These are phyloP conservation scores for Pelvicachromis taeniatus DNA, from an alignment of 2,113 vertebrate genomes.

Conservation along the genomic window DNA sequence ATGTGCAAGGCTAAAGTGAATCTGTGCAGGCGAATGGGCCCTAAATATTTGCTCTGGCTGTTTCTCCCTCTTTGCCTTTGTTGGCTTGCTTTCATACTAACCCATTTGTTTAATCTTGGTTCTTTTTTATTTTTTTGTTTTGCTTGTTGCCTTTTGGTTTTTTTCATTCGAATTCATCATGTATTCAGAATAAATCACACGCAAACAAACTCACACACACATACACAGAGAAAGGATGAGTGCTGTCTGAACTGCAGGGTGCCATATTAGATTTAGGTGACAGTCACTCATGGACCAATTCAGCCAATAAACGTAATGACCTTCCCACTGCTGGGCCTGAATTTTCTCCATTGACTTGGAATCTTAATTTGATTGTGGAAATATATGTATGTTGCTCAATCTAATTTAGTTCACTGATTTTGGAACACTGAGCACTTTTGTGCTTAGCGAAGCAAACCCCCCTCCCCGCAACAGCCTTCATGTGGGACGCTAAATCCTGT, in stretches of 20 bases:
- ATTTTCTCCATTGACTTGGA: conserved; percentile 55
- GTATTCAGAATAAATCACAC: background rate
- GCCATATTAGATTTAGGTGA: conserved; percentile 60
- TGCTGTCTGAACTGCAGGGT: conserved; percentile 13
- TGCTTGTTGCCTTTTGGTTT: background rate
- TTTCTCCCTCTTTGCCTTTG: conserved; percentile 11
- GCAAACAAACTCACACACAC: background rate
- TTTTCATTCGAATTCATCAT: background rate
- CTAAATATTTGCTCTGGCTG: conserved; percentile 21
- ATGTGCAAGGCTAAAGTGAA: conserved; percentile 33
- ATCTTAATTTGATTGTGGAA: conserved; percentile 63
- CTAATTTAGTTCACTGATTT: conserved; percentile 53
- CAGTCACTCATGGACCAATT: conserved; percentile 62
- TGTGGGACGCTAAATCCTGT: conserved; percentile 47
- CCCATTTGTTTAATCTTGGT: conserved; percentile 6
- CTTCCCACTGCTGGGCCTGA: conserved; percentile 39
- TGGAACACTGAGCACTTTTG: conserved; percentile 54
- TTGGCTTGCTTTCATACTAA: conserved; percentile 20
- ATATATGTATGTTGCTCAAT: conserved; percentile 62
- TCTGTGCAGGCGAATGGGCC: background rate
- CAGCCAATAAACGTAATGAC: conserved; percentile 62
- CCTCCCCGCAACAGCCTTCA: conserved; percentile 34
- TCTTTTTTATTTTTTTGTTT: background rate
- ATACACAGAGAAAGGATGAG: background rate
- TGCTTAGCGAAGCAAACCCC: conserved; percentile 44